These are phyloP conservation scores for Philopedon plagiatum DNA, from an alignment of 2,888 invertebrate species.

Conservation along the genomic window DNA sequence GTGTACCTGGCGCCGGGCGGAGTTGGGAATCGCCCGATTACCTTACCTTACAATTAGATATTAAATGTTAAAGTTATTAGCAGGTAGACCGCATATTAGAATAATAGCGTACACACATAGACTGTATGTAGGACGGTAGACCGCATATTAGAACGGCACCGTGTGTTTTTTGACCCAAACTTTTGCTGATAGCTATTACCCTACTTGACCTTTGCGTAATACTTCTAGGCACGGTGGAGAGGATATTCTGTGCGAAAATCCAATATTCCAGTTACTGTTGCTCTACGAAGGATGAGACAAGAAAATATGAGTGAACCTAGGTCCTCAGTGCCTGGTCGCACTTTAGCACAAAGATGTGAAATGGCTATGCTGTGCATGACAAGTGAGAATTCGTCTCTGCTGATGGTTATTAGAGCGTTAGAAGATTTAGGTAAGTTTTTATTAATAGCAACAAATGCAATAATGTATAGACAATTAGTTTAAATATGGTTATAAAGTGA, in stretches of 20 bases:
- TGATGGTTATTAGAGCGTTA: conserved; percentile 66
- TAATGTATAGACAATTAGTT: no score
- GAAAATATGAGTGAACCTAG: conserved; percentile 54
- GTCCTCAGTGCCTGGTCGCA: conserved; percentile 61
- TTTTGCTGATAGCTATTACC: background rate
- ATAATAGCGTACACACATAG: no score
- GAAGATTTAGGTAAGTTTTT: conserved; percentile 66
- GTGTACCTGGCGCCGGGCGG: no score
- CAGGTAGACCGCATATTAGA: no score
- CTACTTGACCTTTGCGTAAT: conserved; percentile 17
- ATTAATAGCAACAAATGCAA: no score
- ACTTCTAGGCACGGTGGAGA: conserved; percentile 66
- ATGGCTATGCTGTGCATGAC: conserved; percentile 63
- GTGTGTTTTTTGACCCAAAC: no score
- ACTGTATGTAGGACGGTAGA: no score
- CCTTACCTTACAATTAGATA: no score
- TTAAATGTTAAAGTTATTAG: no score
- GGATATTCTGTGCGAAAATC: conserved; percentile 63
- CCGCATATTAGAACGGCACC: no score
- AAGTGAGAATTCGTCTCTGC: conserved; percentile 60
- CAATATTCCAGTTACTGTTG: conserved; percentile 56
- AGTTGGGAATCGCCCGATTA: no score
- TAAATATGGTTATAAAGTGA: no score
- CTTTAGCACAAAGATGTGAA: conserved; percentile 63
- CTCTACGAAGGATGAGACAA: conserved; percentile 58